Evolutionary conservation across 2,888 invertebrate genomes (phyloP).

Genomic region (Plagodis dolabraria): DNA sequence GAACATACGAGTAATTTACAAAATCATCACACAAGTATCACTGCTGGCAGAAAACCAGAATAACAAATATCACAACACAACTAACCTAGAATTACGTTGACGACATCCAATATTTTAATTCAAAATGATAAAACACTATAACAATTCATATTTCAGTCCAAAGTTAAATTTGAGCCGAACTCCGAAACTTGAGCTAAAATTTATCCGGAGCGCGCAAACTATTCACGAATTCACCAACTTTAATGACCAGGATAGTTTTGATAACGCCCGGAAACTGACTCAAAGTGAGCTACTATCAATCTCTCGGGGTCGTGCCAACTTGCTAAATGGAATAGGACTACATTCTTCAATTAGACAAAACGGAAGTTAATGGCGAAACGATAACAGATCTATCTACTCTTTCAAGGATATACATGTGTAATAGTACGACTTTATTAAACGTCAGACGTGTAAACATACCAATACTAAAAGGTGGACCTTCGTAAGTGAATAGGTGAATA

Average conservation of each 20-base stretch:
- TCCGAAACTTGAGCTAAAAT: conserved; percentile 4
- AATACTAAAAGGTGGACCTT: too few species aligned
- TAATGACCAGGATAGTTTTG: conserved; percentile 13
- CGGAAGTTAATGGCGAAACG: too few species aligned
- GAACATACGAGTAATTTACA: too few species aligned
- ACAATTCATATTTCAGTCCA: background rate
- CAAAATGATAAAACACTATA: background rate
- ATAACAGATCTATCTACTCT: too few species aligned
- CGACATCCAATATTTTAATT: background rate
- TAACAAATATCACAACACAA: too few species aligned
- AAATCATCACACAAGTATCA: too few species aligned
- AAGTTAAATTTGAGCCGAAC: background rate
- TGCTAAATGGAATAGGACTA: background rate
- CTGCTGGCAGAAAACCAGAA: too few species aligned
- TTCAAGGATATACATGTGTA: too few species aligned
- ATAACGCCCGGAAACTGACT: conserved; percentile 5
- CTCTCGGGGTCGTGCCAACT: background rate
- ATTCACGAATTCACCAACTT: conserved; percentile 9
- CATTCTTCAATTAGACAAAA: background rate
- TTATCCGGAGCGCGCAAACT: background rate
- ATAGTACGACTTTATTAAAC: too few species aligned
- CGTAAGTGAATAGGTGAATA: too few species aligned
- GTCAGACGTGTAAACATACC: too few species aligned
- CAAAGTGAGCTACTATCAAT: conserved; percentile 5
- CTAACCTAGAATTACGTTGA: too few species aligned